phyloP scores from a whole-genome alignment of 2,113 vertebrate species.

The Puntigrus tetrazona region DNA sequence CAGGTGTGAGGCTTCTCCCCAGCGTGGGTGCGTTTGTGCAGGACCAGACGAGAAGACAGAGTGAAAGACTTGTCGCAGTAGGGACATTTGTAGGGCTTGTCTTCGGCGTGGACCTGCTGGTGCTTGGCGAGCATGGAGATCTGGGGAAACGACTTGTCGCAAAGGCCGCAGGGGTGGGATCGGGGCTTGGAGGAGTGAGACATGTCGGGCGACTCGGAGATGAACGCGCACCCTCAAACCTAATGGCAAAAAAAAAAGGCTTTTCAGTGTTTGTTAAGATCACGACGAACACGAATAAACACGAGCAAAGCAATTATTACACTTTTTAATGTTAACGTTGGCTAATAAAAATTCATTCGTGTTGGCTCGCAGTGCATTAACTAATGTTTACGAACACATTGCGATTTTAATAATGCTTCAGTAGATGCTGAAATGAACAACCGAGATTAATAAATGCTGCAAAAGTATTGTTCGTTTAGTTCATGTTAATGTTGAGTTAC shows the following conservation, averaged over 20 bases:
- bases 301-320: too few relatives aligned
- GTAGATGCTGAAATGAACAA: too few relatives aligned
- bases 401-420: too few relatives aligned
- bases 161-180: background rate
- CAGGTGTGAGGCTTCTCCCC: conserved; percentile 70
- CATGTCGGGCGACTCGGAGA: background rate
- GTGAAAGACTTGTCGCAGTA: conserved; percentile 58
- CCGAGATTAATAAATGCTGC: too few relatives aligned
- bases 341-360: too few relatives aligned
- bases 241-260: background rate
- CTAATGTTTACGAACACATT: too few relatives aligned
- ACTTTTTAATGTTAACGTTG: too few relatives aligned
- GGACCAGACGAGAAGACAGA: conserved; percentile 51
- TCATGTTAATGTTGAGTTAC: too few relatives aligned
- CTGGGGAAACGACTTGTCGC: conserved; percentile 1
- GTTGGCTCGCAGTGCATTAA: too few relatives aligned
- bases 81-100: conserved; percentile 56
- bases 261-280: too few relatives aligned
- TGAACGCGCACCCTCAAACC: background rate
- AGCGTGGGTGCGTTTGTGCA: conserved; percentile 61
- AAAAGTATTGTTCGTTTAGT: too few relatives aligned
- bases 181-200: conserved; percentile 3
- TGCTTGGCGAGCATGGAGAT: background rate
- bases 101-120: background rate
- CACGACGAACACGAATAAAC: too few relatives aligned